Evolutionary conservation across 2,113 vertebrate species (phyloP).

Genomic region (Scopus umbretta): DNA sequence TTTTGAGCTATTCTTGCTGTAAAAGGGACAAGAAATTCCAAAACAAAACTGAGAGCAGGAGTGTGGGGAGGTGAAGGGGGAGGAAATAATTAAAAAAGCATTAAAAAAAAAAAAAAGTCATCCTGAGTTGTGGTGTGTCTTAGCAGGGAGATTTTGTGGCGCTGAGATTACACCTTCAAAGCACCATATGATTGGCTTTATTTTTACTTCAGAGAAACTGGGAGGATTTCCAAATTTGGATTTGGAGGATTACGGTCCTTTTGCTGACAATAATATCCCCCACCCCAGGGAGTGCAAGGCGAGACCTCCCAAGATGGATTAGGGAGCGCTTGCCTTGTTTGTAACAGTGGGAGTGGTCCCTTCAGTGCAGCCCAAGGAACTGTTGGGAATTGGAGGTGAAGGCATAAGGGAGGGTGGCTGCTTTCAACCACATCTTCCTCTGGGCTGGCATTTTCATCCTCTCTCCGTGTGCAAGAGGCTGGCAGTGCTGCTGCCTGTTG

Average conservation of each 20-base stretch:
- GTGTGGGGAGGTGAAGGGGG: background rate
- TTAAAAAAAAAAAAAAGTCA: background rate
- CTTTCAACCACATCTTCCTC: background rate
- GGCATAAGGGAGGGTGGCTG: background rate
- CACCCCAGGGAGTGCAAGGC: background rate
- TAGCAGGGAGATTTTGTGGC: background rate
- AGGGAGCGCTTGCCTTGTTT: background rate
- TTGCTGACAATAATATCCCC: constrained; percentile 36
- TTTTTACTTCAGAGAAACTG: constrained; percentile 64
- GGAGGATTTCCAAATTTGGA: constrained; percentile 70
- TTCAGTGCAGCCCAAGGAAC: background rate
- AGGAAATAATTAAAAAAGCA: background rate
- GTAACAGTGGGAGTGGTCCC: background rate
- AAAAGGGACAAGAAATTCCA: background rate
- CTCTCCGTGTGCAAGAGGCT: background rate
- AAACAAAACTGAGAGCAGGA: background rate
- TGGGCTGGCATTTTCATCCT: background rate
- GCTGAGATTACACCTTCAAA: constrained; percentile 60
- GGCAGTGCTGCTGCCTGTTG: background rate
- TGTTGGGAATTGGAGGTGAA: background rate
- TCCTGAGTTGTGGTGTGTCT: background rate
- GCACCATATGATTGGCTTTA: constrained; percentile 62
- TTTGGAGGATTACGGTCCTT: constrained; percentile 70
- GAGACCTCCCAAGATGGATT: constrained; percentile 69
- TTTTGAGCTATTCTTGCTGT: background rate